Conservation (phyloP, 2,113 vertebrate genomes). For the Otolemur garnettii region DNA sequence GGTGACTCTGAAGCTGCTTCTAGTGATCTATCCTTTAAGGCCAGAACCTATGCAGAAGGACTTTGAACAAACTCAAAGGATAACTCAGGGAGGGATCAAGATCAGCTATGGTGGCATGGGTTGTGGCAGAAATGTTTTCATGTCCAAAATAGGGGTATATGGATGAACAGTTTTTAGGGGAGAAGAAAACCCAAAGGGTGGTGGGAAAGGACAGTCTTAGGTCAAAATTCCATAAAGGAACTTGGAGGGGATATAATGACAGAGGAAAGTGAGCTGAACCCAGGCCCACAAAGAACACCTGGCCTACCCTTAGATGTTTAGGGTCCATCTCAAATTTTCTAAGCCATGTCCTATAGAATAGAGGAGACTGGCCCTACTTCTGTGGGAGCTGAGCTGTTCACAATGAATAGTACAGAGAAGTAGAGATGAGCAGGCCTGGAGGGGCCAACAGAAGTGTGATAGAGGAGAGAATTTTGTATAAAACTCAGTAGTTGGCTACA, state of each 20-base stretch:
- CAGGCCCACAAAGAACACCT: not conserved
- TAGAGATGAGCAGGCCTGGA: not conserved
- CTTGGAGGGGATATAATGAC: not conserved
- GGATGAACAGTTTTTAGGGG: not conserved
- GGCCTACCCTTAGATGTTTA: not conserved
- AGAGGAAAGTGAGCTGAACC: not conserved
- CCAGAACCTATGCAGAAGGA: not conserved
- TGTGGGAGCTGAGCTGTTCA: not conserved
- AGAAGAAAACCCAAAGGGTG: not conserved
- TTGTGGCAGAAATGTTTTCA: not conserved
- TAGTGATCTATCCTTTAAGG: not conserved
- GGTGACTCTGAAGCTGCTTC: not conserved
- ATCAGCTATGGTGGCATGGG: not conserved
- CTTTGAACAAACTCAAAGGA: not conserved
- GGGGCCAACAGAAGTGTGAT: not conserved
- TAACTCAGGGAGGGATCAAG: not conserved
- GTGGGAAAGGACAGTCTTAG: not conserved
- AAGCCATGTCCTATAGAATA: fast-evolving
- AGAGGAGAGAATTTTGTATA: not conserved
- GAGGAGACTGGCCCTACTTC: not conserved
- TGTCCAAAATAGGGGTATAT: not conserved
- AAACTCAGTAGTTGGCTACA: not conserved
- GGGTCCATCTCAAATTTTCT: not conserved
- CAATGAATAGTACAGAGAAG: not conserved
- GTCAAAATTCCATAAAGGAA: not conserved